Evolutionary conservation across 2,113 vertebrate species (phyloP), one percentile per base, ranked within the genome.

Genomic region (Pandion haliaetus): DNA sequence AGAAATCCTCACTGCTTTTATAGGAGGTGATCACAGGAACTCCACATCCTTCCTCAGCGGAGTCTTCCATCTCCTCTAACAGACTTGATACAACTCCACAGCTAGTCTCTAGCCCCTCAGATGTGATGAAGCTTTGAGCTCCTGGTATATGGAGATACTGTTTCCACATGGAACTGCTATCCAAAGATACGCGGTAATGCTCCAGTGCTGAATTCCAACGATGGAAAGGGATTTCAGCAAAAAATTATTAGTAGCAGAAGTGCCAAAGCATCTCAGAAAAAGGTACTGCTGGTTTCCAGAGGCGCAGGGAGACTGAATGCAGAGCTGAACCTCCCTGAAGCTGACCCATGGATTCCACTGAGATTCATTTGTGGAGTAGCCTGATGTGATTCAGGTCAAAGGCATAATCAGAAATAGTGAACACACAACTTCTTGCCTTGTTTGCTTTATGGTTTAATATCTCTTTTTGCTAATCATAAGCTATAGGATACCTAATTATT

Each of bases 131-230:
- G 77, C 17, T 28, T 25, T 45, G 23, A 86, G 32, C 23, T 71
- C 17, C n/a, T 78, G 16, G 2, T 78, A 8, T 16, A 28, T 26
- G 67, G n/a, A 86, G 25, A 16, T 49, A 58, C 14, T 42, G 24
- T 67, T 95, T 65, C 50, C 38, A 29, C 24, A 16, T 3, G 11
- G 36, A 85, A 72, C 52, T 5, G 3, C 31, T 82, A 25, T 40
- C 57, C 57, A 58, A 62, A 82, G 36, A 32, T 52, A 69, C 0
- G 5, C 0, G 2, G 12, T 24, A 34, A 49, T 50, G 24, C 24
- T 70, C 42, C 3, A 4, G 29, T 25, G 42, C n/a, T 82, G 82
- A 70, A 77, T 81, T 88, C 59, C 45, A 61, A 9, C 10, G 11
- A 65, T 20, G 17, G 65, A 79, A 91, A 76, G 8, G 16, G 61